Conservation (phyloP, 1,140 invertebrate genomes). For the Yoshiicerus persimilis region DNA sequence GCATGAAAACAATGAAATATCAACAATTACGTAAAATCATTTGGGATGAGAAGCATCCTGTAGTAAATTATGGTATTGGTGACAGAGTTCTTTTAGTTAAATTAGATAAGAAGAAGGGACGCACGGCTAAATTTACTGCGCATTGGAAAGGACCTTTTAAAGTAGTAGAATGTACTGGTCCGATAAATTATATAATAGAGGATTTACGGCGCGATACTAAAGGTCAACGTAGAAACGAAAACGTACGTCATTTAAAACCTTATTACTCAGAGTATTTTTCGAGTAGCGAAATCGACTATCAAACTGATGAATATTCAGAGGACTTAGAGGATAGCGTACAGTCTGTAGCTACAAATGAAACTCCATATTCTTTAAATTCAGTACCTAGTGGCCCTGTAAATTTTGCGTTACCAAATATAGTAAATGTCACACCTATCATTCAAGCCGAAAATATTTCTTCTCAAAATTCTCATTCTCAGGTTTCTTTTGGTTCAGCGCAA, state of each 20-base stretch:
- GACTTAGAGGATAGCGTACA: too few species aligned
- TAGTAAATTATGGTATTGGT: background rate
- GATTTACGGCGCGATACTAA: background rate
- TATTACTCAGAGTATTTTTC: background rate
- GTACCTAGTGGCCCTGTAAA: too few species aligned
- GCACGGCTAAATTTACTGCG: background rate
- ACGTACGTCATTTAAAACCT: background rate
- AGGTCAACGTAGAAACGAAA: background rate
- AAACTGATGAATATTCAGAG: too few species aligned
- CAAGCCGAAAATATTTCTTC: too few species aligned
- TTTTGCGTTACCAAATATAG: too few species aligned
- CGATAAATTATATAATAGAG: background rate
- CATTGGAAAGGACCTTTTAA: background rate
- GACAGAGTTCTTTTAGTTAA: background rate
- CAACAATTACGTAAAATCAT: background rate
- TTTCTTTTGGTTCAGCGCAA: too few species aligned
- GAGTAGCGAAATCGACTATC: too few species aligned
- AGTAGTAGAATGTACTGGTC: background rate
- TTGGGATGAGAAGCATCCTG: background rate
- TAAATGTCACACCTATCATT: too few species aligned
- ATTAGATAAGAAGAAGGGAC: too few species aligned
- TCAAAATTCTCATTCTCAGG: too few species aligned
- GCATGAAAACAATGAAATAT: background rate
- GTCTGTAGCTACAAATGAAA: too few species aligned
- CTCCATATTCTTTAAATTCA: too few species aligned